Evolutionary conservation across 2,113 vertebrate species (phyloP), one percentile per base, ranked within the genome.

Genomic region (Gallinago undulata): DNA sequence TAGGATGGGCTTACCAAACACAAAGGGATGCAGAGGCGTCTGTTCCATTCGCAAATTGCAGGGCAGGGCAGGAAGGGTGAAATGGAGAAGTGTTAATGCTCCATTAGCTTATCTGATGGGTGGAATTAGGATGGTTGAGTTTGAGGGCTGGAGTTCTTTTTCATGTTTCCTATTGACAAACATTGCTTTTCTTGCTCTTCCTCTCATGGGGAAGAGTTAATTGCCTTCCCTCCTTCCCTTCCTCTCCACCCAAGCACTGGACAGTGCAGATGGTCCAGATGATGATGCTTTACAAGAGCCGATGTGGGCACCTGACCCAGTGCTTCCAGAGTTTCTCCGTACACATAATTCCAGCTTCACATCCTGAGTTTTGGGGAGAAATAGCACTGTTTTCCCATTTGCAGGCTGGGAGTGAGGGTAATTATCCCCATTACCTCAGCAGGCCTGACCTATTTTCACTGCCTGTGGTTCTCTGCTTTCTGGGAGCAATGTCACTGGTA

Each of bases 51-150:
- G 91, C 68, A 41, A 62, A 76, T 50, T 17, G 59, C 85, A 80
- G 93, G 94, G 89, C 93, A 97, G 90, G 88, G 90, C 95, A 95
- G 86, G 94, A 97, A 96, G 95, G 92, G 89, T 72, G 94, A 95
- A 81, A 35, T 60, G 57, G 84, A 80, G 73, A 57, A 82, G 69
- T 17, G 41, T 10, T 22, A 48, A 56, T 39, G 72, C 75, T 95
- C 92, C 92, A 27, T 31, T 22, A 19, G 27, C 64, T 97, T 82
- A 87, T 95, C 96, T 93, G 76, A 27, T 37, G 7, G 85, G 79
- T 80, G 87, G 75, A 45, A 74, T 35, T 2, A 37, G 77, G 47
- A 33, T 2, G 1, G 35, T 24, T 47, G 31, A 10, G 53, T 25
- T 51, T 43, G 39, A 85, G 25, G 30, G 24, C 5, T 81, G 67